Conservation (phyloP, 1,140 invertebrate genomes). For the Pseudomyrmex flavicornis region DNA sequence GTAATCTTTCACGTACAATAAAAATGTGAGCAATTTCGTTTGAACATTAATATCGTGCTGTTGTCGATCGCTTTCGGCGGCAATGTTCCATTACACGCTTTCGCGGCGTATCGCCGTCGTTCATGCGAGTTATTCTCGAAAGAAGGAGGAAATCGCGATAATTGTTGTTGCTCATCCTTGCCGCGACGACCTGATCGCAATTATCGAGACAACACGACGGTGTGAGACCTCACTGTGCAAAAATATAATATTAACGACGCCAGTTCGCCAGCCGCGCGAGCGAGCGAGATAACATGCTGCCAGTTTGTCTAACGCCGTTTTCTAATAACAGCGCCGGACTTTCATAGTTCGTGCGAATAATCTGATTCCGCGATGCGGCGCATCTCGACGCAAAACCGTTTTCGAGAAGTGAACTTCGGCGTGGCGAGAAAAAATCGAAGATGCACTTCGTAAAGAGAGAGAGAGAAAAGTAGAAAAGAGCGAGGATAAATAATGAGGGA, state of each 20-base stretch:
- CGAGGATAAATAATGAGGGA: background rate
- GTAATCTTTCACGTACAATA: background rate
- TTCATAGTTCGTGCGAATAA: conserved; percentile 43
- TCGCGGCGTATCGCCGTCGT: conserved; percentile 3
- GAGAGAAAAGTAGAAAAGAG: background rate
- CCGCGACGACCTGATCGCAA: conserved; percentile 34
- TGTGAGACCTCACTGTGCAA: conserved; percentile 5
- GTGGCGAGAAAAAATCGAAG: background rate
- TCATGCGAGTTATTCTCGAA: background rate
- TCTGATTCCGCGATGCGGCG: conserved; percentile 49
- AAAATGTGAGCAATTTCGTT: background rate
- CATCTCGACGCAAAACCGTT: conserved; percentile 13
- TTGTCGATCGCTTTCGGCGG: conserved; percentile 24
- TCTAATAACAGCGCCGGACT: conserved; percentile 38
- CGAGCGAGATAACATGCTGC: conserved; percentile 42
- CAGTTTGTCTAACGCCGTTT: conserved; percentile 21
- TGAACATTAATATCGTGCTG: conserved; percentile 8
- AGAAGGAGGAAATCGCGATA: conserved; percentile 21
- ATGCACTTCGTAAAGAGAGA: background rate
- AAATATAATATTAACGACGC: conserved; percentile 20
- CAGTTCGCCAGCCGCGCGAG: conserved; percentile 12
- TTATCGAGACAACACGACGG: conserved; percentile 43
- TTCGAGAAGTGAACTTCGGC: conserved; percentile 33
- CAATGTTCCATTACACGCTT: conserved; percentile 39
- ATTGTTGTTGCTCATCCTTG: conserved; percentile 32